A percentile compares a stretch with the other conserved stretches of the same genome.
These are phyloP conservation scores for Euschistus heros DNA, from an alignment of 1,140 invertebrate species.

Conservation along the genomic window DNA sequence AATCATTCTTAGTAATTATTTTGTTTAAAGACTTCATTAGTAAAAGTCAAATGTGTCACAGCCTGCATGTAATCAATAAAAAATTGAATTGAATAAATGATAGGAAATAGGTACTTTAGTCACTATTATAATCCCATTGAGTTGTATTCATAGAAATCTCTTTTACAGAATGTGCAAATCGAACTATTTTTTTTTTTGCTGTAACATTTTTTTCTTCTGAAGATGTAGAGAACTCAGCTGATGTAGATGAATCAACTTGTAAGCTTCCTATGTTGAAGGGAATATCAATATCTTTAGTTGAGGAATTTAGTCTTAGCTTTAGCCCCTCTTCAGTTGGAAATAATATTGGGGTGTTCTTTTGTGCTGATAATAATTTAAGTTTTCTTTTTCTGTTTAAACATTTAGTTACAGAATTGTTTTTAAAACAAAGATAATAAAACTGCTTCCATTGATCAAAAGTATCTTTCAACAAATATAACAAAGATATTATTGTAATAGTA, in stretches of 20 bases:
- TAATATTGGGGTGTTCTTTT: not conserved
- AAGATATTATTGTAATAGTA: not conserved
- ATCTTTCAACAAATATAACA: not conserved
- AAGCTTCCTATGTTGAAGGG: not conserved
- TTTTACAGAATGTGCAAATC: slow-evolving; percentile 8
- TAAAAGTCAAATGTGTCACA: too few species aligned
- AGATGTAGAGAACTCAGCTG: not conserved
- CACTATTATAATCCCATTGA: too few species aligned
- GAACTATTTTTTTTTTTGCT: not conserved
- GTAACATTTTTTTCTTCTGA: not conserved
- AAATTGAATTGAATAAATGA: too few species aligned
- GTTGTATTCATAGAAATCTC: not conserved
- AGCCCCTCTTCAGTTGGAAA: not conserved
- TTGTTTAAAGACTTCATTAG: too few species aligned
- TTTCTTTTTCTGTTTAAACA: not conserved
- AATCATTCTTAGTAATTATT: too few species aligned
- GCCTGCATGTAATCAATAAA: too few species aligned
- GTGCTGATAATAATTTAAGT: too few species aligned
- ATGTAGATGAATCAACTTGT: not conserved
- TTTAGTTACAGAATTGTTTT: not conserved
- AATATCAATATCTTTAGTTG: not conserved
- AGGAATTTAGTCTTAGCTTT: not conserved
- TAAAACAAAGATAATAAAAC: not conserved
- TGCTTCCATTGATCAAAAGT: not conserved
- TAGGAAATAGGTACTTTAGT: too few species aligned